phyloP scores from a whole-genome alignment of 2,888 invertebrate genomes.

The Cordilura impudica region DNA sequence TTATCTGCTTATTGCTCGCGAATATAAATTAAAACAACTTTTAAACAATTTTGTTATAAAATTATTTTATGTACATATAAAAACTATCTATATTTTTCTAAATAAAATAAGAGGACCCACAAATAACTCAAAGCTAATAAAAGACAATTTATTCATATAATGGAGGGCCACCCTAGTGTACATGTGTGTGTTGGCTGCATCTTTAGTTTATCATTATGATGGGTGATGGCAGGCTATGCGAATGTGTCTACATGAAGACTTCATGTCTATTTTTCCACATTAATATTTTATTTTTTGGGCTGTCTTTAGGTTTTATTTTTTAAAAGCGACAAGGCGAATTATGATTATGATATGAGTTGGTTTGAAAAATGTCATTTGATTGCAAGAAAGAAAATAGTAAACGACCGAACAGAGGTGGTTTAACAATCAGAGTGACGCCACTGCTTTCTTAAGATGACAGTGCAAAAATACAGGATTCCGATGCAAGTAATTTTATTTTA shows the following conservation, averaged over 20 bases:
- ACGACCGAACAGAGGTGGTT: constrained; percentile 31
- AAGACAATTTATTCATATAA: no score
- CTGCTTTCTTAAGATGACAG: constrained; percentile 47
- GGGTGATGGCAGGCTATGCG: constrained; percentile 44
- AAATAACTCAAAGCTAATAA: no score
- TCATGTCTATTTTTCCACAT: constrained; percentile 39
- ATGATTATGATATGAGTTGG: constrained; percentile 75
- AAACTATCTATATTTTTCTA: no score
- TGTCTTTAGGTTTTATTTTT: constrained; percentile 49
- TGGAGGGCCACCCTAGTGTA: no score
- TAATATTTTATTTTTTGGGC: constrained; percentile 62
- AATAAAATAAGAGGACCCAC: no score
- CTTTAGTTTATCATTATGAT: constrained; percentile 34
- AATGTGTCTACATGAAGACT: constrained; percentile 46
- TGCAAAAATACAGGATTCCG: constrained; percentile 48
- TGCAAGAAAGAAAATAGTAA: constrained; percentile 35
- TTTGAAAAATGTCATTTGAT: constrained; percentile 51
- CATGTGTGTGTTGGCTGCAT: constrained; percentile 34
- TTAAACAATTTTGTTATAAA: no score
- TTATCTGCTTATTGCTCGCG: no score
- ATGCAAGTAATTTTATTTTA: constrained; percentile 12
- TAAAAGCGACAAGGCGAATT: constrained; percentile 70
- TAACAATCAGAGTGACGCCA: constrained; percentile 57
- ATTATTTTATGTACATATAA: no score
- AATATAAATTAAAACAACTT: no score